Evolutionary conservation across 2,113 vertebrate genomes (phyloP).

Genomic region (Phocoena sinus): DNA sequence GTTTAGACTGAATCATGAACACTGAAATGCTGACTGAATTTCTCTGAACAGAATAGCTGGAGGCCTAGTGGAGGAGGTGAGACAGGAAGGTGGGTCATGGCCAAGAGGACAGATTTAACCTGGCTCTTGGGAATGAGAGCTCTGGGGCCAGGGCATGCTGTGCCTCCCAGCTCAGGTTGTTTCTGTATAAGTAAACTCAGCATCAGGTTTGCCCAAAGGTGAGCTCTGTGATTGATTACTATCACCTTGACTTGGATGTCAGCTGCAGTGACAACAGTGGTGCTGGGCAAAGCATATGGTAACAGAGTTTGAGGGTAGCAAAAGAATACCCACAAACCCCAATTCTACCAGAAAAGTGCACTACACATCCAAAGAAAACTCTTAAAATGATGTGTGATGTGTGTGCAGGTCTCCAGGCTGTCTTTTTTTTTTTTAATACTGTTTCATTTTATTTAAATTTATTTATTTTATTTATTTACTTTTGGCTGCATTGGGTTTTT

Average conservation of each 20-base stretch:
- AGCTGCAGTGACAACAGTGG: not conserved
- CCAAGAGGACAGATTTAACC: not conserved
- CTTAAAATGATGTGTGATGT: not conserved
- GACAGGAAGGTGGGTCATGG: not conserved
- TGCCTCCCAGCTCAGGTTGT: not conserved
- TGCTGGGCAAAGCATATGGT: not conserved
- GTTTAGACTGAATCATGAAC: not conserved
- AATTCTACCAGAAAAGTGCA: not conserved
- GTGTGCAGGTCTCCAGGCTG: not conserved
- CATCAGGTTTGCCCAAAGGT: not conserved
- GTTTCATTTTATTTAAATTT: too few species aligned
- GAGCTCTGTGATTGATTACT: not conserved
- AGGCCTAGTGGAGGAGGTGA: not conserved
- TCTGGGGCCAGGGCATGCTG: not conserved
- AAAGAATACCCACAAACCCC: not conserved
- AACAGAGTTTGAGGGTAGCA: not conserved
- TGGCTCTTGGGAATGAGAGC: not conserved
- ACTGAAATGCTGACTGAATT: not conserved
- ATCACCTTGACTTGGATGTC: not conserved
- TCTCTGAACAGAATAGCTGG: not conserved
- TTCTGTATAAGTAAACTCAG: not conserved
- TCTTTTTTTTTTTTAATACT: not conserved
- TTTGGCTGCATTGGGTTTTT: too few species aligned
- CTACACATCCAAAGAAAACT: not conserved
- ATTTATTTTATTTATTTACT: too few species aligned